phyloP scores from a whole-genome alignment of 2,888 invertebrate species.

The Poecilus cupreus region DNA sequence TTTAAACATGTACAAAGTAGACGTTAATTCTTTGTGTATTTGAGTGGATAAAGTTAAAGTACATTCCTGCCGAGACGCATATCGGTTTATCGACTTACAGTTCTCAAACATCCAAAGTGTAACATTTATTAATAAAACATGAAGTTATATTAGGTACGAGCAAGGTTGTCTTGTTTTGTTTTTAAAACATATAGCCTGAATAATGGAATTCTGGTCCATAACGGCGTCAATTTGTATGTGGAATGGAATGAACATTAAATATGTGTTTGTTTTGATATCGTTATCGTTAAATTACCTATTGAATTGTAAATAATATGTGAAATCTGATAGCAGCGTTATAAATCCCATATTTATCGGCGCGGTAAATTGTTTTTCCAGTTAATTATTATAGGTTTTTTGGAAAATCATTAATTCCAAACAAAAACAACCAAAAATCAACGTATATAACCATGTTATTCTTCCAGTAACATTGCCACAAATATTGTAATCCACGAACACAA shows the following conservation, averaged over 20 bases:
- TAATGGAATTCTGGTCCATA: too few species aligned
- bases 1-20: too few species aligned
- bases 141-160: too few species aligned
- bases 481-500: conserved; percentile 6
- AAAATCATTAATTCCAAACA: not conserved
- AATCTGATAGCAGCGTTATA: not conserved
- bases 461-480: not conserved
- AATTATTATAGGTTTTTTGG: not conserved
- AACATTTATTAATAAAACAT: too few species aligned
- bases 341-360: not conserved
- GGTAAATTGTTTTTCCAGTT: conserved; percentile 10
- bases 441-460: not conserved
- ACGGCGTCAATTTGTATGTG: too few species aligned
- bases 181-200: too few species aligned
- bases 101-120: too few species aligned
- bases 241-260: not conserved
- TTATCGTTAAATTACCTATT: not conserved
- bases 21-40: too few species aligned
- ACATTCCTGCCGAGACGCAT: too few species aligned
- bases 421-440: not conserved
- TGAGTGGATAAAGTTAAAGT: too few species aligned
- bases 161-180: too few species aligned
- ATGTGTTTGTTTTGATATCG: not conserved
- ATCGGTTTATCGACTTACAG: too few species aligned
- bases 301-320: not conserved